Evolutionary conservation across 1,140 invertebrate genomes (phyloP), one percentile per base, ranked within the genome.

Genomic region (Rhizoglyphus robini): DNA sequence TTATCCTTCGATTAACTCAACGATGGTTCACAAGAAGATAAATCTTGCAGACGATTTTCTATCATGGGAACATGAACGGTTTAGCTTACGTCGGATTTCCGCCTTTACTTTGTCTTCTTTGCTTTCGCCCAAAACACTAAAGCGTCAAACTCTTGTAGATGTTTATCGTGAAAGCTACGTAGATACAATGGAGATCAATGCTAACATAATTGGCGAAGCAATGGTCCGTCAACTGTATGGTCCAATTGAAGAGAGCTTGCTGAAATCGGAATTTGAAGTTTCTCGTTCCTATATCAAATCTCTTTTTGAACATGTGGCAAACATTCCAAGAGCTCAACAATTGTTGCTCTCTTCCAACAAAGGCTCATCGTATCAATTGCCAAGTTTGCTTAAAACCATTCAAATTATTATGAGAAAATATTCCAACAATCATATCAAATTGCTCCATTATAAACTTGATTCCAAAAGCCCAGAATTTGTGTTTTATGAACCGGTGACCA

Each of bases 61-160:
- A 32, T 87, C 90, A 0, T 99, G 95, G 95, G 94, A 98, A 74
- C 96, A 99, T 73, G 95, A 98, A 75, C 79, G 92, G 71, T 98
- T 88, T 75, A 94, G 90, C 73, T 91, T 97, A 70, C 82, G 88
- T 66, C 81, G 91, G 67, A 81, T 96, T 66, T 86, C 90, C 13
- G 58, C 58, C n/a, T 60, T 60, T 15, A 38, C 58, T 27, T 27
- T 60, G 15, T 29, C 58, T 20, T 32, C 58, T 27, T 46, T 60
- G 29, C 23, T 32, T 2, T 2, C 58, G 36, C n/a, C 58, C 8
- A 46, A 74, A 63, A 68, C 68, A 11, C 66, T 71, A 4, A 68
- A 72, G n/a, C 65, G 77, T 68, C 73, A 68, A 36, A 71, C 78
- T 8, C 74, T 80, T 30, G 67, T 77, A 23, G 79, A 80, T 71